Evolutionary conservation across 2,888 invertebrate genomes (phyloP), one percentile per base, ranked within the genome.

Genomic region (Apamea sordens): DNA sequence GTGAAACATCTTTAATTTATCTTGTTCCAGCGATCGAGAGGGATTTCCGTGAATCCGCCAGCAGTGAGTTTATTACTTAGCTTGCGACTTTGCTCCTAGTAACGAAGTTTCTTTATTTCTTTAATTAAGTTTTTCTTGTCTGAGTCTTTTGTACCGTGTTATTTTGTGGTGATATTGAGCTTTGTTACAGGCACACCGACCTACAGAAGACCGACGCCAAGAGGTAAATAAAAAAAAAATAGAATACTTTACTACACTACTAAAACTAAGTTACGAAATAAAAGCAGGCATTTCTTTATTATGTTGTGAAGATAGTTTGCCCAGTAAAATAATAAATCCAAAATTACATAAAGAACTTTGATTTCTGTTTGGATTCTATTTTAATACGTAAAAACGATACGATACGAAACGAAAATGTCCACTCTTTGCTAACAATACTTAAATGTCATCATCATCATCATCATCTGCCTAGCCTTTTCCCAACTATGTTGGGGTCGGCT

Each of bases 141-240:
- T 59, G 10, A 32, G 18, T 15, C 7, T 63, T 71, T 13, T 53
- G 4, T 79, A 21, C 28, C 4, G 21, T 47, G 47, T 41, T 44
- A 63, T 61, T 73, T 70, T 61, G 24, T 53, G 56, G 59, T 82
- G 21, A 79, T 61, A 76, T 80, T 83, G 79, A 77, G 41, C 44
- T 80, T 84, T 80, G n/a, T 93, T 91, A 8, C 91, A 95, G 95
- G 53, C 86, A 73, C 90, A 73, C 65, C 91, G 36, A 71, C 83
- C 6, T 81, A 76, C 47, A 76, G 76, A 28, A 79, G 87, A 76
- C 84, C 67, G 13, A 86, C 86, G 50, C 82, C 91, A 13, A 90
- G 93, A 92, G 89, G 94, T 94, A 89, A 77, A 77, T 71, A n/a
- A 47, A 32, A 32, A 32, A 32, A 1, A 32, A 32, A 32, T 2